phyloP scores from a whole-genome alignment of 2,797 vertebrate species.

The Pempheris klunzingeri region DNA sequence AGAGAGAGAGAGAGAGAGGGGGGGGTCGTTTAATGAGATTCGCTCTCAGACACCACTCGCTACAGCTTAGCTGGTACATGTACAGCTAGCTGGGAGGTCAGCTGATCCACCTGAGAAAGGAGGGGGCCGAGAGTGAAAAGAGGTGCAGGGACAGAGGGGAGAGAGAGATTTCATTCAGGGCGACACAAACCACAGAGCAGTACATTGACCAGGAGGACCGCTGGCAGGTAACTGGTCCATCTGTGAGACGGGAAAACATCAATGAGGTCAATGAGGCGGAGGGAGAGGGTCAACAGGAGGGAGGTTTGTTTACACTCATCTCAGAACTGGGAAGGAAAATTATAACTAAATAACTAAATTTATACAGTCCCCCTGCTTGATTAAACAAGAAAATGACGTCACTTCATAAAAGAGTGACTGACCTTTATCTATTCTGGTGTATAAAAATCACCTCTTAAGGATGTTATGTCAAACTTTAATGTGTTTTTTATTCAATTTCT shows the following conservation, averaged over 20 bases:
- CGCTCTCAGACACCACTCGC: conserved; percentile 49
- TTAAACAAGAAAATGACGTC: background rate
- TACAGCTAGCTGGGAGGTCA: conserved; percentile 78
- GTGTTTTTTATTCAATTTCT: conserved; percentile 5
- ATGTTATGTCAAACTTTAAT: no score
- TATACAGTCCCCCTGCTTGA: background rate
- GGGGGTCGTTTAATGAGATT: conserved; percentile 56
- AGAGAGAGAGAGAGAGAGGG: background rate
- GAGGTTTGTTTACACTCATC: background rate
- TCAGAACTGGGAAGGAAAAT: background rate
- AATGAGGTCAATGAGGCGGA: conserved; percentile 54
- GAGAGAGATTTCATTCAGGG: conserved; percentile 69
- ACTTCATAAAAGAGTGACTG: background rate
- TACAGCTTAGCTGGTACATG: conserved; percentile 70
- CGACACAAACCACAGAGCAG: conserved; percentile 58
- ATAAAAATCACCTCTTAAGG: conserved; percentile 11
- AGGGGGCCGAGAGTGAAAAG: conserved; percentile 55
- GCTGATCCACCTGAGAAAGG: conserved; percentile 85
- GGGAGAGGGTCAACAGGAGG: conserved; percentile 20
- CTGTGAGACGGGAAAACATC: conserved; percentile 68
- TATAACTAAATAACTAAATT: background rate
- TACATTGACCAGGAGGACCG: conserved; percentile 51
- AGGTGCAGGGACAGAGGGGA: conserved; percentile 60
- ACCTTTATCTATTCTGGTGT: background rate
- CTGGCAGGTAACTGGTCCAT: conserved; percentile 69